A percentile compares a stretch with the other conserved stretches of the same genome.
Evolutionary conservation across 23 tunicate genomes (phyloP).

Genomic region (Trididemnum nubilum): DNA sequence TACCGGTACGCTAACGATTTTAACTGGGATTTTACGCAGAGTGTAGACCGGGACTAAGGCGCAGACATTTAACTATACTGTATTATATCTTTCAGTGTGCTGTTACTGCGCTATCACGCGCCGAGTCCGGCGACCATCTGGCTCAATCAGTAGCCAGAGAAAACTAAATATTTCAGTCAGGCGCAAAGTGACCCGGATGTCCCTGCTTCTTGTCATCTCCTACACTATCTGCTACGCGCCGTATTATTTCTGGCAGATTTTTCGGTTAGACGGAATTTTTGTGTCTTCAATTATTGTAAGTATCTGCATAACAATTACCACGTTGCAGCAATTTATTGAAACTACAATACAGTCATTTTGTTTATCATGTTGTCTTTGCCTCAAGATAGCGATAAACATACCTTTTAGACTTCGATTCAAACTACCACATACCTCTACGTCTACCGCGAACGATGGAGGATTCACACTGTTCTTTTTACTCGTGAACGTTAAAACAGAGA

Average conservation of each 20-base stretch:
- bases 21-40: too few relatives aligned
- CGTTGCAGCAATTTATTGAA: too few relatives aligned
- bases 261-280: conserved; percentile 21
- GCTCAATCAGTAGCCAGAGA: background rate
- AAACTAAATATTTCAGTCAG: background rate
- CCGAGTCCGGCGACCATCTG: background rate
- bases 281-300: conserved; percentile 12
- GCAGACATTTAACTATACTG: too few relatives aligned
- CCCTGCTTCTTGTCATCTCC: conserved; percentile 28
- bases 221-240: conserved; percentile 56
- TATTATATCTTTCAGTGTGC: conserved; percentile 11
- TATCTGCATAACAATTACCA: too few relatives aligned
- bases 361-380: background rate
- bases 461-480: too few relatives aligned
- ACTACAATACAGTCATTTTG: background rate
- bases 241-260: conserved; percentile 44
- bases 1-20: too few relatives aligned
- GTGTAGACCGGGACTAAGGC: too few relatives aligned
- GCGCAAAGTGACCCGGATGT: conserved; percentile 53
- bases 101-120: conserved; percentile 33
- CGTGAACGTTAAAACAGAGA: too few relatives aligned
- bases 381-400: background rate
- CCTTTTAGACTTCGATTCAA: too few relatives aligned
- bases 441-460: too few relatives aligned
- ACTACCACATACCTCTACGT: too few relatives aligned